Percentiles rank a stretch among this genome's conserved stretches.
Conservation (phyloP, 2,888 invertebrate species). For the Poecilobothrus nobilitatus region DNA sequence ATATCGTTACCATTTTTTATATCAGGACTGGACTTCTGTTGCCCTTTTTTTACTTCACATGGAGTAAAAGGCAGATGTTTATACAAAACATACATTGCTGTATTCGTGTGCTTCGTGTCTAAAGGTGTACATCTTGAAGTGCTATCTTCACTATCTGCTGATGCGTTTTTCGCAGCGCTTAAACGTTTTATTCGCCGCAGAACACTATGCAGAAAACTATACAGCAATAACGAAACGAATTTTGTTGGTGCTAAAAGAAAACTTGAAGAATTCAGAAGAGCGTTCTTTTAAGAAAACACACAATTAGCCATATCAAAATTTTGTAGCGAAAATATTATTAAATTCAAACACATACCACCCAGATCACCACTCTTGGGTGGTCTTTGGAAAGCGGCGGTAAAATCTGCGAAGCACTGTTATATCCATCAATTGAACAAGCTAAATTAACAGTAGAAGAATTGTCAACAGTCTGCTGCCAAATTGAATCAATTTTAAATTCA, state of each 20-base stretch:
- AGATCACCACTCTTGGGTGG: too few relatives aligned
- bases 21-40: slow-evolving; percentile 19
- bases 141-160: slow-evolving; percentile 20
- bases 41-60: slow-evolving; percentile 13
- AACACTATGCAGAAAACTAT: slow-evolving; percentile 12
- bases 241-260: slow-evolving; percentile 17
- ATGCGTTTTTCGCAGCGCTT: slow-evolving; percentile 21
- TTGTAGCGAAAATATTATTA: too few relatives aligned
- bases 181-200: slow-evolving; percentile 21
- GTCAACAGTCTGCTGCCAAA: too few relatives aligned
- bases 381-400: too few relatives aligned
- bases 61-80: slow-evolving; percentile 10
- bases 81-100: slow-evolving; percentile 20
- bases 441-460: too few relatives aligned
- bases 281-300: background rate
- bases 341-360: too few relatives aligned
- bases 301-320: too few relatives aligned
- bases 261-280: slow-evolving; percentile 10
- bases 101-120: slow-evolving; percentile 20
- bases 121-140: slow-evolving; percentile 23
- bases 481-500: too few relatives aligned
- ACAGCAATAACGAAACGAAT: slow-evolving; percentile 20
- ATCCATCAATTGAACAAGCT: too few relatives aligned
- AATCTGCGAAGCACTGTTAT: too few relatives aligned
- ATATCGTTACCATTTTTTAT: slow-evolving; percentile 18